These are phyloP conservation scores for Phaetusa simplex DNA, from an alignment of 2,113 vertebrate species.

Conservation along the genomic window DNA sequence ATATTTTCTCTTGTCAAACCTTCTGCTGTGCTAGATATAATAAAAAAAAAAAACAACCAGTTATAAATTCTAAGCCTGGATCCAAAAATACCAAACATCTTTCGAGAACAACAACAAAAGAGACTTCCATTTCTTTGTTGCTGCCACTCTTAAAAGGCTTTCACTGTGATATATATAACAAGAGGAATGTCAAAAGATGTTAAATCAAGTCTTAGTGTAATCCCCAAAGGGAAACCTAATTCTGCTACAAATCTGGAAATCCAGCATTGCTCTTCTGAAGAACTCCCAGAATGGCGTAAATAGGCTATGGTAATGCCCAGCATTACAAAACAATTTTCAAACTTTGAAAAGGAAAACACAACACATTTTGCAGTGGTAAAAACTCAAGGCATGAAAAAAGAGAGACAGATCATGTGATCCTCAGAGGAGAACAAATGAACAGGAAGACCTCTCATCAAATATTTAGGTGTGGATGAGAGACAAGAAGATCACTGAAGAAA, in stretches of 20 bases:
- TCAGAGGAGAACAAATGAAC: background rate
- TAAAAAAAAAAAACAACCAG: constrained; percentile 26
- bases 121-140: constrained; percentile 35
- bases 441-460: constrained; percentile 25
- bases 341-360: background rate
- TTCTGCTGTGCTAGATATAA: constrained; percentile 89
- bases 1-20: constrained; percentile 89
- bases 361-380: background rate
- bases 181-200: constrained; percentile 50
- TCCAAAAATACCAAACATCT: constrained; percentile 7
- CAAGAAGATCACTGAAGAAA: background rate
- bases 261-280: background rate
- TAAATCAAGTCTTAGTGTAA: constrained; percentile 44
- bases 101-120: constrained; percentile 1
- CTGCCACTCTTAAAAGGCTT: constrained; percentile 62
- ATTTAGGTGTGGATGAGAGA: background rate
- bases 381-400: background rate
- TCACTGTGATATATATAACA: constrained; percentile 38
- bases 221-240: constrained; percentile 39
- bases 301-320: constrained; percentile 1
- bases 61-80: constrained; percentile 31
- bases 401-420: background rate
- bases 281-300: constrained; percentile 1
- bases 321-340: background rate
- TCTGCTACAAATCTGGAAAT: constrained; percentile 14